Evolutionary conservation across 1,140 invertebrate genomes (phyloP).

Genomic region (Venturia canescens): DNA sequence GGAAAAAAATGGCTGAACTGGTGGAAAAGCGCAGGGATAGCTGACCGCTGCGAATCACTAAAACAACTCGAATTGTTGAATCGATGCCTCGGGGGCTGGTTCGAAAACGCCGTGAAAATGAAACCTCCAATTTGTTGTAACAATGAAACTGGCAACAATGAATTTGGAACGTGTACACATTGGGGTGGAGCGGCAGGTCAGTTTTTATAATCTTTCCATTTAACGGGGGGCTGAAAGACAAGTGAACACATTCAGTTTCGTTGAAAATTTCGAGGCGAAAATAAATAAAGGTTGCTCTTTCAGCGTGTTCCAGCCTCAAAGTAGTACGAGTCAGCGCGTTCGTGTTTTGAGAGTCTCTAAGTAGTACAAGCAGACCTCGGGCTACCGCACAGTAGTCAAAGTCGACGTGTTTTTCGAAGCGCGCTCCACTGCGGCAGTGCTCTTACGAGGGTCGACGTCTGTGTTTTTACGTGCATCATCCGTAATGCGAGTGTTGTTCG

Average conservation of each 20-base stretch:
- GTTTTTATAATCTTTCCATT: too few relatives aligned
- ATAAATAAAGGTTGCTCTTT: not conserved
- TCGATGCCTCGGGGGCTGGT: too few relatives aligned
- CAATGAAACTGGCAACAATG: too few relatives aligned
- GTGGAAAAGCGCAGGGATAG: too few relatives aligned
- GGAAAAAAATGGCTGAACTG: too few relatives aligned
- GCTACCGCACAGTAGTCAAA: not conserved
- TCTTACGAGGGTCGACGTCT: not conserved
- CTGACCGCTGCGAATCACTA: too few relatives aligned
- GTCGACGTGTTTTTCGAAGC: not conserved
- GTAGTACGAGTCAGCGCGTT: conserved; percentile 13
- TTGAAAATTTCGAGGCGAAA: not conserved
- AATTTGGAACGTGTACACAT: too few relatives aligned
- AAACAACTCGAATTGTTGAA: too few relatives aligned
- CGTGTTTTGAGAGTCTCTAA: not conserved
- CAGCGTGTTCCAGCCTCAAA: not conserved
- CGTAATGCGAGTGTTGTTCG: too few relatives aligned
- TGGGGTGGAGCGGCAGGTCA: too few relatives aligned
- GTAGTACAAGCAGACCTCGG: not conserved
- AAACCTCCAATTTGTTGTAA: too few relatives aligned
- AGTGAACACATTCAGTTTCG: not conserved
- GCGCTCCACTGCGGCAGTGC: not conserved
- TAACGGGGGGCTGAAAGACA: not conserved
- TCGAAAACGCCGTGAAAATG: too few relatives aligned
- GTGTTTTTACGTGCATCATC: not conserved